Base-by-base conservation (phyloP, 2,797 vertebrate genomes). In the Vireo griseus region DNA sequence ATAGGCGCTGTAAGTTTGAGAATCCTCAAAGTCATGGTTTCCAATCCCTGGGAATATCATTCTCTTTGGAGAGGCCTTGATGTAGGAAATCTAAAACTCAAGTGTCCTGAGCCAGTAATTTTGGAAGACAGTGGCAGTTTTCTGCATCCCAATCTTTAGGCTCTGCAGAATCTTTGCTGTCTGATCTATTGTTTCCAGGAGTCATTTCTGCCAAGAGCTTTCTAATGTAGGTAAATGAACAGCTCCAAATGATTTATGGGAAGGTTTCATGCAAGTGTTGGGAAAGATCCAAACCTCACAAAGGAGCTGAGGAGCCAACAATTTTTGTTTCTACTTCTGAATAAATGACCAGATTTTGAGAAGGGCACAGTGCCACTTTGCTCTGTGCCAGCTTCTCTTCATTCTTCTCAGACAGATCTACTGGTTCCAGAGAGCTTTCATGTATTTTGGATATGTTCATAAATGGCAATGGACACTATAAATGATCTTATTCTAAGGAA, bases 261-360 rank as follows among this genome's bases (percentile, higher is more conserved):
- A 89, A 74, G 25, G 58, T 80, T 83, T 92, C 54, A 62, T 61
- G 31, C 29, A 81, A 88, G 31, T 24, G 9, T 73, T 88, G 72
- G 55, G 47, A 91, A 90, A 62, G 13, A 57, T 52, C 54, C 72
- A 91, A 92, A 74, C 31, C 51, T 74, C 76, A 80, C 54, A 61
- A 55, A 74, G 67, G 17, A 93, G 26, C 67, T 76, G 48, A 89
- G 59, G 20, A 69, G 40, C n/a, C 33, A 63, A 39, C 14, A 35
- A 45, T 86, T 93, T 88, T 69, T 72, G 13, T 78, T 93, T 76
- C 16, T 10, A 28, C 35, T 88, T 94, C 13, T 44, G 57, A 77
- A 88, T 85, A 90, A 92, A 94, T 57, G 40, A 77, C 45, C 37
- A 90, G 85, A 71, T 86, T 92, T 92, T 80, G 45, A 92, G 67